Evolutionary conservation across 2,797 vertebrate species (phyloP).

Genomic region (Myotis findleyi): DNA sequence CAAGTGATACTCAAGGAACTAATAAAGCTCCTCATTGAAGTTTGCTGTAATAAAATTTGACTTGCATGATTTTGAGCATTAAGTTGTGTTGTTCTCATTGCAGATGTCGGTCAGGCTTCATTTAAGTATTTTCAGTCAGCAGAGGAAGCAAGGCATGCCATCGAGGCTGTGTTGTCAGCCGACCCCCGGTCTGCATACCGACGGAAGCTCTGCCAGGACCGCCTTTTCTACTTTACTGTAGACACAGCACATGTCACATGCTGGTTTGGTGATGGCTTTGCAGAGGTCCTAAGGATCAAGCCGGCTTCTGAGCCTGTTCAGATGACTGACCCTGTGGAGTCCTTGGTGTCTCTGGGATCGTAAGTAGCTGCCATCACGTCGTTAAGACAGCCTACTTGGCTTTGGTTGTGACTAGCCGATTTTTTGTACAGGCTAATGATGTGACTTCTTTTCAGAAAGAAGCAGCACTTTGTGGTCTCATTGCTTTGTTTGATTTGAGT

Average conservation of each 20-base stretch:
- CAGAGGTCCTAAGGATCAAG: constrained; percentile 91
- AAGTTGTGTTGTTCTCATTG: constrained; percentile 40
- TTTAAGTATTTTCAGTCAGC: constrained; percentile 90
- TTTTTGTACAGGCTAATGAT: not conserved
- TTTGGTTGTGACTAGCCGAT: not conserved
- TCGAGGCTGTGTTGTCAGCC: constrained; percentile 90
- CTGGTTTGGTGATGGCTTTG: constrained; percentile 94
- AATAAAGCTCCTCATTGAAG: not conserved
- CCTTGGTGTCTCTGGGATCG: not conserved
- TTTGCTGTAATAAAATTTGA: not conserved
- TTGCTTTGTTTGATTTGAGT: not conserved
- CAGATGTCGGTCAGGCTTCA: constrained; percentile 69
- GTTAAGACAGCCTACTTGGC: not conserved
- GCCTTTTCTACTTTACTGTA: constrained; percentile 93
- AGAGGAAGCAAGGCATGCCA: constrained; percentile 89
- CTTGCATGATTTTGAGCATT: not conserved
- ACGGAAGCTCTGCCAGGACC: constrained; percentile 91
- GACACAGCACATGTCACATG: constrained; percentile 92
- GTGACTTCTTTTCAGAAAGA: not conserved
- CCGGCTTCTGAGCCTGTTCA: not conserved
- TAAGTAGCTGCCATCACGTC: not conserved
- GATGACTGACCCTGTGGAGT: not conserved
- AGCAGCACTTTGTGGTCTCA: not conserved
- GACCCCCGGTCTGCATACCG: constrained; percentile 94
- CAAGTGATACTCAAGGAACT: not conserved